phyloP scores from a whole-genome alignment of 2,797 vertebrate species.

The Tapirus indicus region DNA sequence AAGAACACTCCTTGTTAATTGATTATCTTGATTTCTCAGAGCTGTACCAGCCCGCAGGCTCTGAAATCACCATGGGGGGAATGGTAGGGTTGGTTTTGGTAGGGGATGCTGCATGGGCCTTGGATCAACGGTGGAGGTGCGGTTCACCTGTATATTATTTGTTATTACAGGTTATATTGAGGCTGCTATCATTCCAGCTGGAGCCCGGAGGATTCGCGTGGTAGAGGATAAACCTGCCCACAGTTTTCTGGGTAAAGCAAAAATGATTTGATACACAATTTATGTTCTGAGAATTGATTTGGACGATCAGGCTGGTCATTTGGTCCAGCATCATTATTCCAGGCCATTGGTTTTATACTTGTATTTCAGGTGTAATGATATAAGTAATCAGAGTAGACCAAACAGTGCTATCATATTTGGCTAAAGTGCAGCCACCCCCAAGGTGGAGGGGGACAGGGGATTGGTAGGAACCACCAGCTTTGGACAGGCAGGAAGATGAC shows the following conservation, averaged over 20 bases:
- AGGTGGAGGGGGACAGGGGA: rapidly evolving
- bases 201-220: constrained; percentile 96
- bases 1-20: neutral
- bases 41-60: neutral
- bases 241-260: constrained; percentile 97
- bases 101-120: neutral
- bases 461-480: neutral
- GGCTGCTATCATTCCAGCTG: constrained; percentile 96
- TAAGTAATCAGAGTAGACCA: neutral
- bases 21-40: neutral
- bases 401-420: rapidly evolving
- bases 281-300: neutral
- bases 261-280: neutral
- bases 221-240: constrained; percentile 98
- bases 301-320: neutral
- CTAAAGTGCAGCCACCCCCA: neutral
- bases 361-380: neutral
- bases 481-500: neutral
- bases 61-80: neutral
- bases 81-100: constrained; percentile 43
- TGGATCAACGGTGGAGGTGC: neutral
- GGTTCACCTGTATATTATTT: constrained; percentile 64
- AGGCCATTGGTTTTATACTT: no score
- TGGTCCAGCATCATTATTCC: neutral
- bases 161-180: constrained; percentile 95